Evolutionary conservation across 53 echinoderm and acorn worm species (phyloP).

Genomic region (Patiria pectinifera): DNA sequence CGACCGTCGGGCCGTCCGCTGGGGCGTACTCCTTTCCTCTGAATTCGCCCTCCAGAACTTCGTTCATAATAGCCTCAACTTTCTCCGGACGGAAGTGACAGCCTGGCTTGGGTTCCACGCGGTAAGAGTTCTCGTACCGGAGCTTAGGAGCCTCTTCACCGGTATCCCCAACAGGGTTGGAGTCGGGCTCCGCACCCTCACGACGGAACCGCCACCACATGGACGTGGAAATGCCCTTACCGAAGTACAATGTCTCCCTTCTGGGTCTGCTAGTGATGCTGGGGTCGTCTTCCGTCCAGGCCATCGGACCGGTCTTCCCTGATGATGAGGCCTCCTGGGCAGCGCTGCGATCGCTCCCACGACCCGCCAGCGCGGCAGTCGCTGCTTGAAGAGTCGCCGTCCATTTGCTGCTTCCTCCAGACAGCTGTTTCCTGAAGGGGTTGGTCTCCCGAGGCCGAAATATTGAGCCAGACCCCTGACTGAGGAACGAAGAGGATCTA

Average conservation of each 20-base stretch:
- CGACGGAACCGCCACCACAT: slow-evolving; percentile 91
- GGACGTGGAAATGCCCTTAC: slow-evolving; percentile 77
- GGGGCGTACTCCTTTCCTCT: neutral
- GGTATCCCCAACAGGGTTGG: neutral
- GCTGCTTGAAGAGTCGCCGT: slow-evolving; percentile 18
- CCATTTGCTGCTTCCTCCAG: slow-evolving; percentile 7
- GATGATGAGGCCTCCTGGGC: neutral
- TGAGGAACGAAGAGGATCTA: slow-evolving; percentile 29
- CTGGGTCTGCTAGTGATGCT: neutral
- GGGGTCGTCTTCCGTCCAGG: neutral
- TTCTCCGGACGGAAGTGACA: slow-evolving; percentile 60
- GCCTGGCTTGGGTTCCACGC: slow-evolving; percentile 57
- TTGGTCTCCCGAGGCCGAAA: neutral
- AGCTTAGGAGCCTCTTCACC: slow-evolving; percentile 16
- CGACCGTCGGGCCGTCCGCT: slow-evolving; percentile 54
- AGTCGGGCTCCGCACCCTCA: neutral
- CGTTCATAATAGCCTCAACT: slow-evolving; percentile 69
- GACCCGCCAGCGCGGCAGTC: slow-evolving; percentile 20
- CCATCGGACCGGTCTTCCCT: neutral
- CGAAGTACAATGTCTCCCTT: slow-evolving; percentile 77
- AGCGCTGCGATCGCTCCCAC: neutral
- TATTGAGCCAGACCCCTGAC: slow-evolving; percentile 23
- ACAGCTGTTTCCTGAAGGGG: neutral
- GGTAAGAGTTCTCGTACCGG: slow-evolving; percentile 72
- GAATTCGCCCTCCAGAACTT: slow-evolving; percentile 40